These are phyloP conservation scores for Gymnarchus niloticus DNA, from an alignment of 2,113 vertebrate genomes.

Conservation along the genomic window DNA sequence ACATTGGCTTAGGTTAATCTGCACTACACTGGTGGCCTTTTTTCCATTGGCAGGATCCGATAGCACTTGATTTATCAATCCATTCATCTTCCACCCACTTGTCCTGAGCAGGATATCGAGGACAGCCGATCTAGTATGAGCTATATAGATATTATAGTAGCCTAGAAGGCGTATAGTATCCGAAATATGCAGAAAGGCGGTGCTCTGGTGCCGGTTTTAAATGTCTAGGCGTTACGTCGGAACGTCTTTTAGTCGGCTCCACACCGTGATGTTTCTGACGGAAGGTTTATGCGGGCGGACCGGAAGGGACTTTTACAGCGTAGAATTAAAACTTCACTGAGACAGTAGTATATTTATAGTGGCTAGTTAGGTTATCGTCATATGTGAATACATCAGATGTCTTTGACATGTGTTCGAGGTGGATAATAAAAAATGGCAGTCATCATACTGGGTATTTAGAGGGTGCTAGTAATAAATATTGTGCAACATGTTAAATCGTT, in stretches of 20 bases:
- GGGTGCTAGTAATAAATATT: neutral
- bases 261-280: conserved; percentile 9
- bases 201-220: no score
- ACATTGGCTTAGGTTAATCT: neutral
- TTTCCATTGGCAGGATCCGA: no score
- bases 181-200: neutral
- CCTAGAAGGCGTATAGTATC: neutral
- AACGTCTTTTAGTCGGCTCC: conserved; percentile 16
- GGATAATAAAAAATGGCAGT: neutral
- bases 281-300: conserved; percentile 25
- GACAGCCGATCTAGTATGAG: neutral
- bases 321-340: neutral
- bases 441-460: neutral
- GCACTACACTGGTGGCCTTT: neutral
- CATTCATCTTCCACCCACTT: neutral
- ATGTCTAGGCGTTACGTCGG: neutral
- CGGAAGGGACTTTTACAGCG: neutral
- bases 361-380: neutral
- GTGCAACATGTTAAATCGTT: neutral
- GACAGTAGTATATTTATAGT: neutral
- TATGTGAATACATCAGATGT: neutral
- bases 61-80: neutral
- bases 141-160: neutral
- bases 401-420: neutral
- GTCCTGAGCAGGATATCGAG: neutral